Base-by-base conservation (phyloP, 2,113 vertebrate genomes). In the Syngnathoides biaculeatus region DNA sequence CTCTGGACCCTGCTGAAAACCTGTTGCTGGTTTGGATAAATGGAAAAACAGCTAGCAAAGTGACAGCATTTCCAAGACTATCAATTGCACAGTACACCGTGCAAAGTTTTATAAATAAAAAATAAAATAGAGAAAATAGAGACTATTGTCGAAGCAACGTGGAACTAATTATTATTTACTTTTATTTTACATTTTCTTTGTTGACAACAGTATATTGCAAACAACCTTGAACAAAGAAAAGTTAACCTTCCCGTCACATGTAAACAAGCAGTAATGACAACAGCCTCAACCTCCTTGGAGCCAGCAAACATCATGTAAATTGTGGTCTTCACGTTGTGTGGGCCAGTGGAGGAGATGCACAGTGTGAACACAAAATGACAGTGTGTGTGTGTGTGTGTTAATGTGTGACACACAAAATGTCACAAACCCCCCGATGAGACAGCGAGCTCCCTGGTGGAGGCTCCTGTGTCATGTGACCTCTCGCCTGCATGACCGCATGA, bases 331-430 rank as follows among this genome's bases (percentile, higher is more conserved):
- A 64, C 67, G 65, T 8, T 69, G 64, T 68, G 64, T 64, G 64
- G 40, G 52, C 19, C 56, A 79, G 65, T 40, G 14, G 57, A 69
- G 73, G 78, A 69, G 11, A 69, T n/a, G 76, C 66, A 38, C 3
- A 68, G 80, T 73, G 77, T 76, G 75, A 84, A 83, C 48, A 56
- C 64, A 79, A 83, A 86, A 88, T 83, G 81, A 84, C 75, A 74
- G 78, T n/a, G n/a, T n/a, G n/a, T n/a, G n/a, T n/a, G n/a, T n/a
- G n/a, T n/a, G n/a, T n/a, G 77, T 73, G 45, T 39, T 24, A 84
- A 77, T 2, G 75, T 80, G 88, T 84, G 81, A 86, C 75, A 78
- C 84, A 85, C 83, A 84, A 84, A 89, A 85, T 87, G 86, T 89
- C 83, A 86, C 83, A 84, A 68, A 78, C 81, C 83, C 78, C 76